Percentiles rank a stretch among this genome's conserved stretches.
Conservation (phyloP, 2,113 vertebrate genomes). For the Xiphophorus maculatus region DNA sequence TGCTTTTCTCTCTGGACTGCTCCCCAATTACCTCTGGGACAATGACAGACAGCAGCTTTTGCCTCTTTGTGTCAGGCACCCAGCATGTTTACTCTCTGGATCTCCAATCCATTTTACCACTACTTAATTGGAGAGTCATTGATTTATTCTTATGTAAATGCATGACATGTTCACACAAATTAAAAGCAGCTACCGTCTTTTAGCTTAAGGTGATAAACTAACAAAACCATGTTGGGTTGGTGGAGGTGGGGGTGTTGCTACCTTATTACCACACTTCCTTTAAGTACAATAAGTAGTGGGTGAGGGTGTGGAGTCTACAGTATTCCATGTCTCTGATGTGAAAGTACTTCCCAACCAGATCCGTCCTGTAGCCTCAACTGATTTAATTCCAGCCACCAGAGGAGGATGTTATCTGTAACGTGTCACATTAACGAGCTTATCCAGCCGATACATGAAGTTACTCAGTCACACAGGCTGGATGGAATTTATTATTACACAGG, state of each 20-base stretch:
- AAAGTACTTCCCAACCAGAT: constrained; percentile 25
- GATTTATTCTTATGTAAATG: constrained; percentile 74
- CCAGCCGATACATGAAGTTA: constrained; percentile 33
- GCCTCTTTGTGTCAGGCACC: constrained; percentile 69
- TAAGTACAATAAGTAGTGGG: background rate
- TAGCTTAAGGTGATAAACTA: constrained; percentile 37
- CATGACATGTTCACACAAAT: constrained; percentile 51
- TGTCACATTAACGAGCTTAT: constrained; percentile 55
- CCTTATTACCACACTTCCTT: background rate
- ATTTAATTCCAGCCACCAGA: constrained; percentile 45
- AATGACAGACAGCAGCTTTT: constrained; percentile 62
- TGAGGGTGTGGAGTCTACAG: constrained; percentile 4
- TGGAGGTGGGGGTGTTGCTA: background rate
- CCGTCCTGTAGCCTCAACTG: constrained; percentile 31
- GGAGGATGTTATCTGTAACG: constrained; percentile 38
- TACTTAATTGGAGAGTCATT: constrained; percentile 73
- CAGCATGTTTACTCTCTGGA: constrained; percentile 61
- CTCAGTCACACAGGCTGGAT: constrained; percentile 23
- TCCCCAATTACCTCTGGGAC: constrained; percentile 67
- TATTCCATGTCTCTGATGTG: constrained; percentile 10
- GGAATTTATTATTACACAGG: constrained; percentile 57
- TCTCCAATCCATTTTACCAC: constrained; percentile 65
- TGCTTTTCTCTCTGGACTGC: constrained; percentile 38
- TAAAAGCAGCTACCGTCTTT: constrained; percentile 48
- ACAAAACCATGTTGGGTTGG: constrained; percentile 8